Percentiles rank a stretch among this genome's conserved stretches.
Evolutionary conservation across 2,797 vertebrate genomes (phyloP).

Genomic region (Phoxinus dragarum): DNA sequence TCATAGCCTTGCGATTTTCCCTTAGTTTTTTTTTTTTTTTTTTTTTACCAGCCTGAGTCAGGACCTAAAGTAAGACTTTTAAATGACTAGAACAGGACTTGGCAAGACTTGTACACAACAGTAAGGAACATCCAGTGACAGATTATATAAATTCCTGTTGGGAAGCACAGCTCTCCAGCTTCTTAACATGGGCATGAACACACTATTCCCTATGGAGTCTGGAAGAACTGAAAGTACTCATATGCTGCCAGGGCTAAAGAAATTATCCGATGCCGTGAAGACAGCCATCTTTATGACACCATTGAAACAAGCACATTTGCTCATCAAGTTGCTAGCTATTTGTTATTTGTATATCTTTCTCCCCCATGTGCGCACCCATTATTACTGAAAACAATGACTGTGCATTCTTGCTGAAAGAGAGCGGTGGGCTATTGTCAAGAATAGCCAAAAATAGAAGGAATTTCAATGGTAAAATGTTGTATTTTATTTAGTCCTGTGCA

Average conservation of each 20-base stretch:
- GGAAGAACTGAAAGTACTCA: slow-evolving; percentile 58
- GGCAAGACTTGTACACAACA: slow-evolving; percentile 48
- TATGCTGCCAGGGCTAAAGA: slow-evolving; percentile 51
- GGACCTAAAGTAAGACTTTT: slow-evolving; percentile 34
- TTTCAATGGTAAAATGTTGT: slow-evolving; percentile 46
- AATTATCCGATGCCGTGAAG: slow-evolving; percentile 46
- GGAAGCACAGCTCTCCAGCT: slow-evolving; percentile 40
- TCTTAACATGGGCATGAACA: slow-evolving; percentile 60
- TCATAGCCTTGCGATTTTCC: slow-evolving; percentile 25
- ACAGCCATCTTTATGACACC: slow-evolving; percentile 50
- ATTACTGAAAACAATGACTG: slow-evolving; percentile 41
- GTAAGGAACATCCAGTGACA: slow-evolving; percentile 49
- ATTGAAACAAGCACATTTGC: slow-evolving; percentile 40
- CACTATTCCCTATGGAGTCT: slow-evolving; percentile 52
- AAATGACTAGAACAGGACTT: slow-evolving; percentile 25
- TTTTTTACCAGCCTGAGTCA: slow-evolving; percentile 40
- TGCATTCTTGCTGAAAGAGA: slow-evolving; percentile 43
- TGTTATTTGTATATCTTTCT: slow-evolving; percentile 29
- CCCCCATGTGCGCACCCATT: slow-evolving; percentile 32
- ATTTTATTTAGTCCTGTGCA: slow-evolving; percentile 36
- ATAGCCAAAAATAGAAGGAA: slow-evolving; percentile 51
- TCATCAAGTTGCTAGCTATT: slow-evolving; percentile 42
- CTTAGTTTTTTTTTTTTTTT: not conserved
- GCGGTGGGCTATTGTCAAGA: slow-evolving; percentile 40
- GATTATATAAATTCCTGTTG: slow-evolving; percentile 55